Base-by-base conservation (phyloP, 2,888 invertebrate species). In the Drosophila paucipuncta region DNA sequence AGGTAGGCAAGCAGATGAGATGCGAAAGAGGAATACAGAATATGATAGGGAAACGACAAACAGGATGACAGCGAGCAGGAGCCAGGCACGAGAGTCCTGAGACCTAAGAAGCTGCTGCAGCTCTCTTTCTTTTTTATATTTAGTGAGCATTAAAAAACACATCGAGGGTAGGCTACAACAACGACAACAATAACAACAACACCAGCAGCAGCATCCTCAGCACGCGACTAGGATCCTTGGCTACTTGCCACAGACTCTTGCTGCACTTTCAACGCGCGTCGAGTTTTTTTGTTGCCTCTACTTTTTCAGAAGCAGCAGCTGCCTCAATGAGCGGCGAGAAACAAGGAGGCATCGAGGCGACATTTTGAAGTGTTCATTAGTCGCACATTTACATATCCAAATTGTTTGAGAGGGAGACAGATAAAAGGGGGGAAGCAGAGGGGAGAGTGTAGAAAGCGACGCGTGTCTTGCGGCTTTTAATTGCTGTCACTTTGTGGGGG, bases 331-430 rank as follows among this genome's bases (percentile, higher is more conserved):
- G 70, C 16, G 16, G 6, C 25, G 49, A 60, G 77, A 66, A 63
- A 71, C 41, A 49, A 28, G 52, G 22, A 11, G 47, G 58, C n/a
- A 53, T 37, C 41, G 41, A 72, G 68, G 88, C 68, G 77, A 79
- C 89, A 88, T 83, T 71, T 76, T 83, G 82, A 91, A 90, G 91
- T 91, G 90, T 91, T 91, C 91, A 92, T 91, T 91, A 92, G 90
- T 91, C 91, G 90, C 91, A 91, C 91, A 91, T 91, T 91, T 91
- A 91, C 91, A 91, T 91, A 90, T 91, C 77, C 85, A 76, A 90
- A 91, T 92, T 90, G 91, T 88, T 84, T 60, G 80, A 80, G 47
- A 41, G 41, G 58, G 55, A 9, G 16, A 37, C 58, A 53, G 58
- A 72, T 18, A 35, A 31, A 31, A 22, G 16, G 25, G 47, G 47